Conservation (phyloP, 2,888 invertebrate genomes). For the Eustalomyia histrio region DNA sequence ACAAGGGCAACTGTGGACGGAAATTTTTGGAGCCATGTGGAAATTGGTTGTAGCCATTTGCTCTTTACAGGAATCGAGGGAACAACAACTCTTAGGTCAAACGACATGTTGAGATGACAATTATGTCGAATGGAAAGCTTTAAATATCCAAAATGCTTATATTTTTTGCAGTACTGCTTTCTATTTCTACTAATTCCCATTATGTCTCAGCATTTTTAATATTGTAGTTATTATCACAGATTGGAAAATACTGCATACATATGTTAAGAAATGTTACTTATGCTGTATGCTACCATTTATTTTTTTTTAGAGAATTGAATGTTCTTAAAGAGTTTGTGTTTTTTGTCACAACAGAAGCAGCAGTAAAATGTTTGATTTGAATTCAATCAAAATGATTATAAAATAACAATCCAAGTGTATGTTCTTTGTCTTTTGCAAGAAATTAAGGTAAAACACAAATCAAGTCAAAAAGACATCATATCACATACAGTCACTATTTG, state of each 20-base stretch:
- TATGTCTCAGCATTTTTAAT: too few species aligned
- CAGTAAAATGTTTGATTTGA: slow-evolving; percentile 75
- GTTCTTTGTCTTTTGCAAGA: slow-evolving; percentile 42
- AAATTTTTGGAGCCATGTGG: too few species aligned
- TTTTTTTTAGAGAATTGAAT: slow-evolving; percentile 61
- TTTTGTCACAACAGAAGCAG: slow-evolving; percentile 39
- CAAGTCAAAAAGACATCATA: slow-evolving; percentile 54
- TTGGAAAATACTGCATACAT: slow-evolving; percentile 41
- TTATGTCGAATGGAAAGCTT: too few species aligned
- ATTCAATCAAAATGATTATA: slow-evolving; percentile 76
- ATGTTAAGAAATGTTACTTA: slow-evolving; percentile 33
- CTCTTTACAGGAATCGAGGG: too few species aligned
- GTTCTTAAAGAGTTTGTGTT: slow-evolving; percentile 29
- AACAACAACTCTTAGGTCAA: too few species aligned
- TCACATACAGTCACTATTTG: background rate
- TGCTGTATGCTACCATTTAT: slow-evolving; percentile 48
- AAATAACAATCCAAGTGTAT: slow-evolving; percentile 56
- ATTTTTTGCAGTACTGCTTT: too few species aligned
- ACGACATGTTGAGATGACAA: too few species aligned
- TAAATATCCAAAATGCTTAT: too few species aligned
- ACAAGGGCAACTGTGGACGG: too few species aligned
- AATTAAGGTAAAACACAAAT: slow-evolving; percentile 50
- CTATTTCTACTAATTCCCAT: too few species aligned
- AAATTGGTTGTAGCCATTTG: too few species aligned
- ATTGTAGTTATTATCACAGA: background rate